Conservation (phyloP, 2,888 invertebrate genomes). For the Seira musarum region DNA sequence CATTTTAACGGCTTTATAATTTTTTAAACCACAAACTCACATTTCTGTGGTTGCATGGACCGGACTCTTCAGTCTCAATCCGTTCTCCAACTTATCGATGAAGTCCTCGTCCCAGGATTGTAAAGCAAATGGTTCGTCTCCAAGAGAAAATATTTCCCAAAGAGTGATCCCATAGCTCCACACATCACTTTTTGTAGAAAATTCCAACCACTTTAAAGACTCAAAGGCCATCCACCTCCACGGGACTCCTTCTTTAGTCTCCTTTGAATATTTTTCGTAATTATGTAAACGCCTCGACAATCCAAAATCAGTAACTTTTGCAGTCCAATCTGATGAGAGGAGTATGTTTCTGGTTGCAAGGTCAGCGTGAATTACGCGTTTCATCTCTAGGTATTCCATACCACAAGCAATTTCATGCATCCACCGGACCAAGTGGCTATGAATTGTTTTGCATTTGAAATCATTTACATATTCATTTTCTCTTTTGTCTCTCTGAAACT, state of each 20-base stretch:
- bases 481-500: too few species aligned
- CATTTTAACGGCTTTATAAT: too few species aligned
- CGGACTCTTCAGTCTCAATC: not conserved
- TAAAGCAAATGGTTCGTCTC: not conserved
- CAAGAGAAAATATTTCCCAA: too few species aligned
- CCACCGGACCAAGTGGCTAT: slow-evolving; percentile 9
- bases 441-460: not conserved
- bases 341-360: too few species aligned
- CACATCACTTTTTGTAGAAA: not conserved
- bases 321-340: not conserved
- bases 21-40: too few species aligned
- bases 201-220: not conserved
- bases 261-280: slow-evolving; percentile 2
- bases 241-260: not conserved
- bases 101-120: not conserved
- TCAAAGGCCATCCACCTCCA: slow-evolving; percentile 20
- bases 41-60: not conserved
- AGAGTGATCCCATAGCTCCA: slow-evolving; percentile 21
- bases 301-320: slow-evolving; percentile 35
- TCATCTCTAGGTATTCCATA: too few species aligned
- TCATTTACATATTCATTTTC: not conserved
- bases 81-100: not conserved
- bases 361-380: slow-evolving; percentile 17
- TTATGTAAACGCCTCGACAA: slow-evolving; percentile 32
- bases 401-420: slow-evolving; percentile 22